Evolutionary conservation across 1,140 invertebrate genomes (phyloP).

Genomic region (Ephestia elutella): DNA sequence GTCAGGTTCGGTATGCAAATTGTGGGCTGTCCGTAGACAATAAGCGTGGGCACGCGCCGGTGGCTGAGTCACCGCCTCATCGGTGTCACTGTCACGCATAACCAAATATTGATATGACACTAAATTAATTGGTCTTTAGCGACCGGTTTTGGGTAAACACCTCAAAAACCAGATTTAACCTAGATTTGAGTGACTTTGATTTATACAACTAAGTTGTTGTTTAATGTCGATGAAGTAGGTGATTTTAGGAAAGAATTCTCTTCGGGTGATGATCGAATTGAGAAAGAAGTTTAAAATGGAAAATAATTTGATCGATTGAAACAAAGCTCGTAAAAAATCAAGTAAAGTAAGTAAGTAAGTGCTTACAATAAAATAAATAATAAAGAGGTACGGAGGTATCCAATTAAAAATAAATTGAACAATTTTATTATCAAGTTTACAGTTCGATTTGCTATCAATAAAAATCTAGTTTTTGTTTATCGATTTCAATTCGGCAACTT

Average conservation of each 20-base stretch:
- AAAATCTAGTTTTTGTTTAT: neutral
- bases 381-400: no score
- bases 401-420: neutral
- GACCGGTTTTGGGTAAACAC: conserved; percentile 13
- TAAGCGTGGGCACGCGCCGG: conserved; percentile 28
- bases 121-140: conserved; percentile 28
- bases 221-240: no score
- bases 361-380: no score
- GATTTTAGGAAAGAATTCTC: no score
- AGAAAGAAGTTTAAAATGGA: no score
- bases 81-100: conserved; percentile 28
- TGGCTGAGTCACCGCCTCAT: conserved; percentile 50
- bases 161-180: neutral
- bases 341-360: no score
- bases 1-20: conserved; percentile 27
- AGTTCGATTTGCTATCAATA: neutral
- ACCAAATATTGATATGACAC: conserved; percentile 34
- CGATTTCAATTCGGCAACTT: neutral
- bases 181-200: no score
- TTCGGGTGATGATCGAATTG: no score
- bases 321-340: no score
- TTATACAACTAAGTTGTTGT: no score
- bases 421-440: neutral
- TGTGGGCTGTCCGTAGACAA: conserved; percentile 22
- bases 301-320: no score